Evolutionary conservation across 2,113 vertebrate genomes (phyloP).

Genomic region (Agapornis roseicollis): DNA sequence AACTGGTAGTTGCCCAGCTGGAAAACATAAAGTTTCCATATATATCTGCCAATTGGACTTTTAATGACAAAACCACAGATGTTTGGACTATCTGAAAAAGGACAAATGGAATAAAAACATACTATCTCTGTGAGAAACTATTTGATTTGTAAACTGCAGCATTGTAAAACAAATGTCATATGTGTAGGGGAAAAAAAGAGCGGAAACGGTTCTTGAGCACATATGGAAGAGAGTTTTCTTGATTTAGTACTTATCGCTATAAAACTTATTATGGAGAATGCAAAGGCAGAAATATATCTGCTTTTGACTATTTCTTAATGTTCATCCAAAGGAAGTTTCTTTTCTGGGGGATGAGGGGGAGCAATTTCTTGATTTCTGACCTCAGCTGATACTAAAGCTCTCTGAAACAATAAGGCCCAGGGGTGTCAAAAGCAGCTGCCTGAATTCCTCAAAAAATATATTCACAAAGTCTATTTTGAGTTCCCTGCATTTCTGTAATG

Average conservation of each 20-base stretch:
- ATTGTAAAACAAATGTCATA: conserved; percentile 63
- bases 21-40: conserved; percentile 71
- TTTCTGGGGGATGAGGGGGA: conserved; percentile 25
- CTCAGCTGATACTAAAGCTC: conserved; percentile 69
- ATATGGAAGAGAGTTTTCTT: conserved; percentile 46
- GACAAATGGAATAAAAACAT: conserved; percentile 72
- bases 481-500: conserved; percentile 67
- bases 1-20: conserved; percentile 72
- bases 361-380: conserved; percentile 73
- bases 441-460: conserved; percentile 74
- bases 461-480: conserved; percentile 72
- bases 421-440: conserved; percentile 70
- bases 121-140: conserved; percentile 62
- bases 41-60: conserved; percentile 73
- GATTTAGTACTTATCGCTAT: conserved; percentile 67
- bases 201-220: conserved; percentile 50
- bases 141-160: conserved; percentile 68
- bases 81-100: conserved; percentile 67
- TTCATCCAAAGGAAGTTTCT: conserved; percentile 69
- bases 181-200: conserved; percentile 16
- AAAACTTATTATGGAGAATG: conserved; percentile 66
- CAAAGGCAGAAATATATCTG: conserved; percentile 59
- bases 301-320: conserved; percentile 65
- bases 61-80: conserved; percentile 77
- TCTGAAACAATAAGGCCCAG: conserved; percentile 70